Percentiles rank a stretch among this genome's conserved stretches.
Conservation (phyloP, 2,797 vertebrate species). For the Serranus cabrilla region DNA sequence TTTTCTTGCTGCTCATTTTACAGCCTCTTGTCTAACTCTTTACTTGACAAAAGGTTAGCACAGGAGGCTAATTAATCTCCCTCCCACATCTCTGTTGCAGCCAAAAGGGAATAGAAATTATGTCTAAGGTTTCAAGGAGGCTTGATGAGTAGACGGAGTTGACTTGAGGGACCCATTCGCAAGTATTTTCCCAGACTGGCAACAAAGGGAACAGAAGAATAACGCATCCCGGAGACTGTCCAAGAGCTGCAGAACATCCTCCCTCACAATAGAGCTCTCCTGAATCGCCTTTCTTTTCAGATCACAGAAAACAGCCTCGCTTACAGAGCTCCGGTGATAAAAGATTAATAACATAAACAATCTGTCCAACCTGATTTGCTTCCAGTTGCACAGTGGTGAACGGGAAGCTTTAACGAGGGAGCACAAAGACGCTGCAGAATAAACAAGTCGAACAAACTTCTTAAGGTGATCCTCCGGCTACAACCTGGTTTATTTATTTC, state of each 20-base stretch:
- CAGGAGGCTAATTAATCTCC: constrained; percentile 48
- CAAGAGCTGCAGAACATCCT: constrained; percentile 36
- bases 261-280: constrained; percentile 19
- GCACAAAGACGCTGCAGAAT: neutral
- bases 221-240: constrained; percentile 32
- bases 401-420: constrained; percentile 1
- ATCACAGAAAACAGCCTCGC: constrained; percentile 51
- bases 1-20: constrained; percentile 18
- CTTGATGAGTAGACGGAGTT: constrained; percentile 36
- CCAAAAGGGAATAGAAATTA: constrained; percentile 42
- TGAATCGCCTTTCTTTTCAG: constrained; percentile 50
- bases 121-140: constrained; percentile 60
- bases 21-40: constrained; percentile 13
- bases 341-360: constrained; percentile 59
- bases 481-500: neutral
- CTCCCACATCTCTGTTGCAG: constrained; percentile 35
- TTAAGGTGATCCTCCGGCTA: neutral
- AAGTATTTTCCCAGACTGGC: constrained; percentile 47
- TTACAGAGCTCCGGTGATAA: constrained; percentile 44
- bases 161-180: constrained; percentile 52
- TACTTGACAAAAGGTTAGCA: constrained; percentile 38
- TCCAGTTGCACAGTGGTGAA: constrained; percentile 20
- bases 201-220: constrained; percentile 59
- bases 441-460: neutral
- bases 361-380: constrained; percentile 52